phyloP scores from a whole-genome alignment of 2,113 vertebrate species.

The Megaleporinus macrocephalus region DNA sequence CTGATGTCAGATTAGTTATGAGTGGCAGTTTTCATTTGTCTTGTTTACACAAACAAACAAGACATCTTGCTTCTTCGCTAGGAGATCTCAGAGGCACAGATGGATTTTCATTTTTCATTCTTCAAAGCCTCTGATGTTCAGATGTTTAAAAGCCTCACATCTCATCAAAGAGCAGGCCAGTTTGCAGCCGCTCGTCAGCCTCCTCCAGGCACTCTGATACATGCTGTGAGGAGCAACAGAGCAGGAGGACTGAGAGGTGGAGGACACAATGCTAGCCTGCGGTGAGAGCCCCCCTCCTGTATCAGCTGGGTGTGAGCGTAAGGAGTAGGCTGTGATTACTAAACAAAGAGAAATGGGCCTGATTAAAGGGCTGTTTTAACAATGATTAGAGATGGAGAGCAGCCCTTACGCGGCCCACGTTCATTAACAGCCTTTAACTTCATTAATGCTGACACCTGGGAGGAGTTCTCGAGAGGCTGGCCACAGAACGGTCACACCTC shows the following conservation, averaged over 20 bases:
- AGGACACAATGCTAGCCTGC: background rate
- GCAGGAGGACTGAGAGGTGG: conserved; percentile 3
- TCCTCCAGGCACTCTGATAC: conserved; percentile 6
- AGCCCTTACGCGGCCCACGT: conserved; percentile 20
- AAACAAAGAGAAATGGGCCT: conserved; percentile 29
- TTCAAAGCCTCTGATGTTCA: conserved; percentile 1
- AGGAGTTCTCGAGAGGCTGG: background rate
- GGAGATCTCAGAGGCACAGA: conserved; percentile 7
- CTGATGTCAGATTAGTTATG: conserved; percentile 17
- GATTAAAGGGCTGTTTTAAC: conserved; percentile 41
- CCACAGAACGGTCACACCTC: background rate
- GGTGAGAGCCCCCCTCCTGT: background rate
- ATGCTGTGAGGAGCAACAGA: background rate
- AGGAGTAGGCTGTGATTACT: conserved; percentile 18
- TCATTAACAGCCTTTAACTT: conserved; percentile 38
- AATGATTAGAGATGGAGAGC: conserved; percentile 17
- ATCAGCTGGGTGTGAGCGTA: conserved; percentile 15
- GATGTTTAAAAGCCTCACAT: conserved; percentile 24
- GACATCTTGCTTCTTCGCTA: background rate
- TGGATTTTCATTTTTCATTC: conserved; percentile 4
- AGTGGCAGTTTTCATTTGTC: conserved; percentile 32
- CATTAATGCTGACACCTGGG: conserved; percentile 37
- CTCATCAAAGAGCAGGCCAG: conserved; percentile 16
- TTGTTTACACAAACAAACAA: conserved; percentile 13
- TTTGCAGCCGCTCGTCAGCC: conserved; percentile 19